These are phyloP conservation scores for Drosophila santomea DNA, from an alignment of 1,140 invertebrate species.

Conservation along the genomic window DNA sequence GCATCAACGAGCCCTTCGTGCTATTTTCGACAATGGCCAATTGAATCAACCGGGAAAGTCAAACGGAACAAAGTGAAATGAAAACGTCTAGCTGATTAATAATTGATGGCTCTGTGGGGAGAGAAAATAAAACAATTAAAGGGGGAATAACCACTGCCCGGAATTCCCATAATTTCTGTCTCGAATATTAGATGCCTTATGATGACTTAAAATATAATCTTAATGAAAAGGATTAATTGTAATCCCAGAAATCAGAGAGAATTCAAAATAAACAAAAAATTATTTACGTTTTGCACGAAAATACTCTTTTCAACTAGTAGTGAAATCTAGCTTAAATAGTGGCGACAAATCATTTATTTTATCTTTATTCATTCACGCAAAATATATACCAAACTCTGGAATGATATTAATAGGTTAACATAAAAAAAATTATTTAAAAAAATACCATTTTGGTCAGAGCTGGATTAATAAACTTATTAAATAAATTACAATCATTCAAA, in stretches of 20 bases:
- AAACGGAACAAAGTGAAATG: conserved; percentile 48
- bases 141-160: not conserved
- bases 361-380: no score
- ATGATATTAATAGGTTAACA: no score
- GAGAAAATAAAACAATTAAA: conserved; percentile 49
- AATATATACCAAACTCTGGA: no score
- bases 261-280: no score
- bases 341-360: no score
- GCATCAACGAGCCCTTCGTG: conserved; percentile 12
- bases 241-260: not conserved
- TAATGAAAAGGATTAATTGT: not conserved
- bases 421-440: no score
- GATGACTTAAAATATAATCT: not conserved
- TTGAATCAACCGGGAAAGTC: conserved; percentile 45
- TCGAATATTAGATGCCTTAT: conserved; percentile 5
- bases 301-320: not conserved
- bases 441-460: no score
- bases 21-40: conserved; percentile 44
- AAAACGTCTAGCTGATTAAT: conserved; percentile 52
- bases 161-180: not conserved
- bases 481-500: no score
- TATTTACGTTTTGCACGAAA: no score
- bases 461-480: no score
- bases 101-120: conserved; percentile 35
- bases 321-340: no score